Evolutionary conservation across 2,888 invertebrate genomes (phyloP), one percentile per base, ranked within the genome.

Genomic region (Morpho deidamia): DNA sequence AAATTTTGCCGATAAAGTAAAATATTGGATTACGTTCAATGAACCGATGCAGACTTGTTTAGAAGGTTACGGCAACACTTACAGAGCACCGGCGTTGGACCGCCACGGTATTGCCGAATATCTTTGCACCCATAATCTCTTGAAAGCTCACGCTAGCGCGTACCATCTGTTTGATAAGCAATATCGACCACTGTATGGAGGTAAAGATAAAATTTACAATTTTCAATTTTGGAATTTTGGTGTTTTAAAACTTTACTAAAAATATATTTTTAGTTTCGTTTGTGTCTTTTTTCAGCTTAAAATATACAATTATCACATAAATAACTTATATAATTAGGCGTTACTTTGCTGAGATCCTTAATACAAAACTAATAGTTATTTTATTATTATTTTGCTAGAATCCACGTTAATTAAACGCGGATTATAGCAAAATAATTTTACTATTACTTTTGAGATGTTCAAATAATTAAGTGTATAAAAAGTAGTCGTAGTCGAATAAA

Each of bases 1-100:
- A 49, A 81, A 92, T 68, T 93, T 91, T 61, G 94, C 91, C 0
- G 90, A 91, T 63, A 91, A 92, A 69, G 92, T 95, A 7, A 92
- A 91, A 72, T 87, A 91, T 56, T 95, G 95, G 95, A 91, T 94
- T 9, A 95, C 95, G 0, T 91, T 95, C 62, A 95, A 95, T 71
- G 95, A 95, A 70, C 95, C 95, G 2, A 90, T 88, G 82, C 84
- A 91, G 64, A 87, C 90, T 42, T 91, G 91, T 65, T 72, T 86
- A 56, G 81, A 82, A 60, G 91, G 91, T 2, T 93, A 92, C 63
- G 92, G 92, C 2, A 90, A 90, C 23, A 91, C 91, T 37, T 92
- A 90, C 66, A 81, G 92, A 75, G 92, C 92, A 0, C 92, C 92
- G 0, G 88, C 91, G 0, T 74, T 91, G 57, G 89, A 92, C 64